Conservation (phyloP, 2,113 vertebrate species). For the Megatriorchis doriae region DNA sequence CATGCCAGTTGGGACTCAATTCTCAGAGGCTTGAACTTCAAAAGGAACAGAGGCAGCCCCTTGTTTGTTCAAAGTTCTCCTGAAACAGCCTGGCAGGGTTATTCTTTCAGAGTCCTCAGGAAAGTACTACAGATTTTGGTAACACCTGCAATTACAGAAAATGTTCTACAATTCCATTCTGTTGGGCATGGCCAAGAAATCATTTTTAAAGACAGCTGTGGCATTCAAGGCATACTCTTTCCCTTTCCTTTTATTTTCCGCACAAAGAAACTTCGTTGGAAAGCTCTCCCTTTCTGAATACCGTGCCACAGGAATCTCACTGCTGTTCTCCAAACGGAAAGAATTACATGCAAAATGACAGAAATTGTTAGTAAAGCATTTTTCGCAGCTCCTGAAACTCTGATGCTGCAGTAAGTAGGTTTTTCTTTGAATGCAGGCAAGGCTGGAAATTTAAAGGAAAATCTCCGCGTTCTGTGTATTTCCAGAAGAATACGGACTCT, state of each 20-base stretch:
- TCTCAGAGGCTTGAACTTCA: not conserved
- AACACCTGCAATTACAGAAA: not conserved
- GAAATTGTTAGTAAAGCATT: not conserved
- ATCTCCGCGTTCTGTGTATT: not conserved
- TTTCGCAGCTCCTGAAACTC: not conserved
- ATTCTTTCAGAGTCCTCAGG: not conserved
- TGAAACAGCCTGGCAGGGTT: not conserved
- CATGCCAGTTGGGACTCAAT: not conserved
- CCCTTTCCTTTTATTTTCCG: not conserved
- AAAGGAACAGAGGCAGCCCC: not conserved
- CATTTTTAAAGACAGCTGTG: not conserved
- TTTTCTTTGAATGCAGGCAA: not conserved
- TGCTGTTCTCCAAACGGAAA: rapidly evolving
- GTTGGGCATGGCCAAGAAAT: not conserved
- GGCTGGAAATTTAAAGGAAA: not conserved
- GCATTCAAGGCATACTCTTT: not conserved
- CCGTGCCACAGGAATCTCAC: not conserved
- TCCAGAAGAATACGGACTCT: not conserved
- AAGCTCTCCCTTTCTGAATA: not conserved
- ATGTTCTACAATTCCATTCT: not conserved
- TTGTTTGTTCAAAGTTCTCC: not conserved
- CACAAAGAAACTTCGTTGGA: not conserved
- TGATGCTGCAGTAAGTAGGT: not conserved
- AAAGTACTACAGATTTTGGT: not conserved
- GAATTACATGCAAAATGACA: not conserved